Percentiles rank a stretch among this genome's conserved stretches.
Conservation (phyloP, 64 coral and sea anemone genomes). For the Pachyseris speciosa region DNA sequence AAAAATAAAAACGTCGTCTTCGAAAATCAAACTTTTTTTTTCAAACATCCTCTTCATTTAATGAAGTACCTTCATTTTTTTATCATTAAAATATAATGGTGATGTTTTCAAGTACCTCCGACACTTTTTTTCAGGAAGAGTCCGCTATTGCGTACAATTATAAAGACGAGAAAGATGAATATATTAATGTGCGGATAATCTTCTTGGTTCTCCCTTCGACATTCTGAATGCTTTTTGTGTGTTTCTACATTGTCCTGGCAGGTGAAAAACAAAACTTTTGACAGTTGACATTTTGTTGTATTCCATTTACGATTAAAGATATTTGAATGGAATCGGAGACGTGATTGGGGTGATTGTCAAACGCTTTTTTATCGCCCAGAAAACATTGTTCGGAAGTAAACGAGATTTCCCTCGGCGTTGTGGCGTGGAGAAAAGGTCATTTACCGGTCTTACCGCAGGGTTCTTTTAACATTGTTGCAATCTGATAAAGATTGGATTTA, state of each 20-base stretch:
- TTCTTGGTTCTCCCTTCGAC: neutral
- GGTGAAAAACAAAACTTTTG: conserved; percentile 25
- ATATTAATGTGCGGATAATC: conserved; percentile 48
- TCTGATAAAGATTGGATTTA: neutral
- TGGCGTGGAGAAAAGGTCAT: neutral
- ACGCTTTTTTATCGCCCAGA: neutral
- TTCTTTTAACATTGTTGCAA: neutral
- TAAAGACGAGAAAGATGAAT: neutral
- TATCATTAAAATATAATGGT: neutral
- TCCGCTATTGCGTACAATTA: neutral
- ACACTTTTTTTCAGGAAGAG: neutral
- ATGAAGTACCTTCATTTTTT: conserved; percentile 39
- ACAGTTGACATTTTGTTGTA: conserved; percentile 22
- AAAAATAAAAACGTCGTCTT: neutral
- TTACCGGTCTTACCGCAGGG: neutral
- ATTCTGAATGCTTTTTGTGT: conserved; percentile 10
- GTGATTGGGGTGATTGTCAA: neutral
- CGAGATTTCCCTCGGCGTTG: neutral
- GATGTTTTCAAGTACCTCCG: conserved; percentile 33
- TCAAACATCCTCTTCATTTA: neutral
- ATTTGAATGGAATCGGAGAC: neutral
- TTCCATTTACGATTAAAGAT: conserved; percentile 7
- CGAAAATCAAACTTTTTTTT: neutral
- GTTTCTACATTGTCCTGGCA: neutral
- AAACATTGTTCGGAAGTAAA: neutral